These are phyloP conservation scores for Dioctria linearis DNA, from an alignment of 2,888 invertebrate species.

Conservation along the genomic window DNA sequence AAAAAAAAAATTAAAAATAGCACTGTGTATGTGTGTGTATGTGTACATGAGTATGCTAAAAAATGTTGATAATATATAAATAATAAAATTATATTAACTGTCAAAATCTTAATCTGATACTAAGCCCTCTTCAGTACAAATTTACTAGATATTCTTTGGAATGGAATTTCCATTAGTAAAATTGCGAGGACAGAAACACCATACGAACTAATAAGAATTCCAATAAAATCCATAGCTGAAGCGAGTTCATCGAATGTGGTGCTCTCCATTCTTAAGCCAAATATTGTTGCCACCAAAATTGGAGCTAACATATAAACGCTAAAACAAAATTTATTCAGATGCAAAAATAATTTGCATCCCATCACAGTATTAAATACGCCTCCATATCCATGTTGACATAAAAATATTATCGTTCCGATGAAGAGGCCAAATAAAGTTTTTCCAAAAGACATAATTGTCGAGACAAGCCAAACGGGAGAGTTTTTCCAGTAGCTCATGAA, in stretches of 20 bases:
- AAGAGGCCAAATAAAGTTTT: constrained; percentile 64
- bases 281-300: constrained; percentile 62
- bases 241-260: constrained; percentile 64
- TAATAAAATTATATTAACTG: not conserved
- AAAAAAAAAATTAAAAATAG: too few relatives aligned
- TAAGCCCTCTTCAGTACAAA: constrained; percentile 57
- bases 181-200: constrained; percentile 61
- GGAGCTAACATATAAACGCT: constrained; percentile 66
- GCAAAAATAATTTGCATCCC: constrained; percentile 63
- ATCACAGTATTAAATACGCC: constrained; percentile 62
- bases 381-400: constrained; percentile 64
- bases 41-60: too few relatives aligned
- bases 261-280: constrained; percentile 63
- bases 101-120: not conserved
- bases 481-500: constrained; percentile 66
- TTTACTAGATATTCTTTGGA: constrained; percentile 62
- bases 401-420: constrained; percentile 62
- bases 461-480: constrained; percentile 63
- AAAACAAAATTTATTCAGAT: constrained; percentile 65
- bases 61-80: not conserved
- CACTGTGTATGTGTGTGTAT: too few relatives aligned
- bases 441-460: constrained; percentile 65
- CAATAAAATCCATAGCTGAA: constrained; percentile 63
- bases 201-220: constrained; percentile 61
- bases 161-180: constrained; percentile 63